Base-by-base conservation (phyloP, 1,140 invertebrate species). In the Aphelinus certus region DNA sequence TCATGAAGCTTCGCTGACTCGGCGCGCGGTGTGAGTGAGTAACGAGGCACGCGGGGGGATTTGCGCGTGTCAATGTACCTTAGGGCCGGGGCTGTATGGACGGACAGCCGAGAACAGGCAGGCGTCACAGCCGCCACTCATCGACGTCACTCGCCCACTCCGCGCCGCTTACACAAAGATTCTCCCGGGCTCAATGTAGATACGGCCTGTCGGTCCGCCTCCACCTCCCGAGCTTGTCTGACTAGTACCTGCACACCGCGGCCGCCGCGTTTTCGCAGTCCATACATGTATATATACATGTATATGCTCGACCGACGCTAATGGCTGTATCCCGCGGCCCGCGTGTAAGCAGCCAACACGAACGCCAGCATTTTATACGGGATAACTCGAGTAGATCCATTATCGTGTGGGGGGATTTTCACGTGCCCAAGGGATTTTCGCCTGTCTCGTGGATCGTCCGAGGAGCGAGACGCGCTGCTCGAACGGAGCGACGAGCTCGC, bases 101-200 rank as follows among this genome's bases (percentile, higher is more conserved):
- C 60, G 51, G 60, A n/a, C 63, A 73, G 71, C 74, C 66, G 72
- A 73, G 75, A 77, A 76, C 81, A 79, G 76, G 68, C 67, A 65
- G 77, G 77, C 78, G 80, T 84, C 82, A 84, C 82, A 80, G 68
- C 81, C 79, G 83, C 81, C 82, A 84, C 78, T 83, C 83, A 83
- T 82, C 83, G 82, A 78, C 80, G 83, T 82, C 81, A 79, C 73
- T 83, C 82, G 79, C 81, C 82, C 81, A 83, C 82, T 26, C 26
- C 26, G 77, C 82, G 77, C 26, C 78, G 81, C 81, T 81, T 79
- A 81, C 26, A 26, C 79, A 83, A 82, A 82, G 82, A 83, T 83
- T 83, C 81, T 81, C 77, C 79, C 78, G 78, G 71, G 78, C 76
- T 78, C 79, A 83, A 83, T 81, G 81, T 83, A 83, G 81, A 84